Evolutionary conservation across 2,797 vertebrate species (phyloP), one percentile per base, ranked within the genome.

Genomic region (Neosilurus hyrtlii): DNA sequence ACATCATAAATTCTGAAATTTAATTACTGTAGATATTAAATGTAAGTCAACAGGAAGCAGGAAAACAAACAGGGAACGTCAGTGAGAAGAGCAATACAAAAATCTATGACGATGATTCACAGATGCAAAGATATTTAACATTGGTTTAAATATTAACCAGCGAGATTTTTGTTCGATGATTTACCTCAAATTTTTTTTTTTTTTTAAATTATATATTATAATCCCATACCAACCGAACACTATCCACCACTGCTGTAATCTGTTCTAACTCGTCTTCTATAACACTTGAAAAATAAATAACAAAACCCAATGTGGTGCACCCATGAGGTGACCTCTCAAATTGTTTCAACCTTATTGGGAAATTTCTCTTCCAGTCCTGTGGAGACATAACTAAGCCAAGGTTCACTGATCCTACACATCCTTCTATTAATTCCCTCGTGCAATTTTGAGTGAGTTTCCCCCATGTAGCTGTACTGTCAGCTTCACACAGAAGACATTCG

Each of bases 331-430:
- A 80, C 70, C 10, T 57, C 6, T 7, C 26, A 12, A 37, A 4
- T 35, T 20, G 65, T 77, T 65, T 71, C 24, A 51, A 74, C 70
- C 77, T 80, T 57, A 80, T 49, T 73, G 61, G 51, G 49, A 79
- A 80, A 54, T 72, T 72, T 52, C 57, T 79, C 26, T 10, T 59
- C 5, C 20, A 20, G 35, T 22, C 59, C 30, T 86, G 74, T 84
- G 84, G 88, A 87, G 88, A 72, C 76, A 7, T 26, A 62, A 16
- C 22, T 78, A 1, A 15, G 37, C 37, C 15, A 18, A 15, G 57
- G 84, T 80, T 87, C 83, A 63, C 22, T 65, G 82, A 88, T 83
- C 87, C 78, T 16, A 3, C 35, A 24, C 15, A 71, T 68, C 71
- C 71, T 20, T 14, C 63, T 16, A 49, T 79, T 43, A 79, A 59